phyloP scores from a whole-genome alignment of 2,888 invertebrate species.

The Onchidella celtica region DNA sequence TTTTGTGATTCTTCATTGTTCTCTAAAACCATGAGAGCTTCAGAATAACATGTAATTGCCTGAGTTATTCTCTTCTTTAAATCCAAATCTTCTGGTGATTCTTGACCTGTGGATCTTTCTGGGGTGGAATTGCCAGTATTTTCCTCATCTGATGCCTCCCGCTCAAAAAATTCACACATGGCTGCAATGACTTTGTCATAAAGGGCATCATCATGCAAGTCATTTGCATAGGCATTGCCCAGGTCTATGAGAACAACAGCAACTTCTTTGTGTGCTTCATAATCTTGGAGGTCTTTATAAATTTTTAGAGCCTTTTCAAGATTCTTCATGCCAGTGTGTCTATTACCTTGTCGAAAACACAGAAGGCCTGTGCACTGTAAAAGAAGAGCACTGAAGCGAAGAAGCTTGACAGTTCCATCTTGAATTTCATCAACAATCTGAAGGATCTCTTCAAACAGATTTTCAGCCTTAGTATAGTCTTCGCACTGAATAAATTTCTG shows the following conservation, averaged over 20 bases:
- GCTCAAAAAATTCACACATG: conserved; percentile 74
- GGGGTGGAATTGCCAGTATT: conserved; percentile 52
- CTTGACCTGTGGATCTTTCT: conserved; percentile 53
- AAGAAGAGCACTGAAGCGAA: conserved; percentile 71
- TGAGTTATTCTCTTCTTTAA: conserved; percentile 65
- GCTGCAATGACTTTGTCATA: conserved; percentile 74
- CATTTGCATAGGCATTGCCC: conserved; percentile 76
- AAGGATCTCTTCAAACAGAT: conserved; percentile 70
- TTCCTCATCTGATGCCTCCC: conserved; percentile 68
- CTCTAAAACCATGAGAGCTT: conserved; percentile 73
- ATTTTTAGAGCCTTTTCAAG: conserved; percentile 73
- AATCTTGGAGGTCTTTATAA: conserved; percentile 70
- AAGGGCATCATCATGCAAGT: conserved; percentile 71
- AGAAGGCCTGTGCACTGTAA: conserved; percentile 75
- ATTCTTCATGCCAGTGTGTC: conserved; percentile 71
- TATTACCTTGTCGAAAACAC: conserved; percentile 73
- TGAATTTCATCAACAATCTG: conserved; percentile 74
- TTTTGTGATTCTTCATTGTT: conserved; percentile 65
- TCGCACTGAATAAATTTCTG: conserved; percentile 68
- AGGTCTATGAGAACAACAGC: conserved; percentile 75
- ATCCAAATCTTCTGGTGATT: conserved; percentile 62
- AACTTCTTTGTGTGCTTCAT: conserved; percentile 69
- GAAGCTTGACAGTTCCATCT: conserved; percentile 70
- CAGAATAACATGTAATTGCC: conserved; percentile 75
- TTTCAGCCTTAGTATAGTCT: conserved; percentile 69